Conservation (phyloP, 2,797 vertebrate genomes). For the Toxotes lorentzi region DNA sequence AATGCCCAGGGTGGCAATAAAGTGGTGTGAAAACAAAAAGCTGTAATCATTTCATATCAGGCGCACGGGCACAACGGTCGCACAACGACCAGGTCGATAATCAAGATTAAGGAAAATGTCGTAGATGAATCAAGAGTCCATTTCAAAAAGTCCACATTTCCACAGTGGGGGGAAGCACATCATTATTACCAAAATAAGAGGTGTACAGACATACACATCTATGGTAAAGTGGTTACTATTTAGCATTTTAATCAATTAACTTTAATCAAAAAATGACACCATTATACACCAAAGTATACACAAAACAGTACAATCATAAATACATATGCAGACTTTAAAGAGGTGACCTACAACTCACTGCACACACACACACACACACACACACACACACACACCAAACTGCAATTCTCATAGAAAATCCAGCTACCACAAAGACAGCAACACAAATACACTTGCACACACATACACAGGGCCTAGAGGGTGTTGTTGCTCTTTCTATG, state of each 20-base stretch:
- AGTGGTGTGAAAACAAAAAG: slow-evolving; percentile 54
- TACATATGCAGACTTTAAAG: slow-evolving; percentile 6
- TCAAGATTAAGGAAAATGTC: slow-evolving; percentile 56
- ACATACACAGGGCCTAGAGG: slow-evolving; percentile 38
- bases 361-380: neutral
- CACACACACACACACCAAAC: neutral
- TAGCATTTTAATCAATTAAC: slow-evolving; percentile 25
- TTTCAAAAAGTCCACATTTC: slow-evolving; percentile 3
- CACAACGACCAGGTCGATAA: slow-evolving; percentile 39
- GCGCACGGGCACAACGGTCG: slow-evolving; percentile 7
- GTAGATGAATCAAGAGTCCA: neutral
- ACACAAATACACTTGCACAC: slow-evolving; percentile 14
- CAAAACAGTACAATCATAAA: neutral
- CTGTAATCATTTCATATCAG: slow-evolving; percentile 62
- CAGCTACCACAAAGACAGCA: slow-evolving; percentile 18
- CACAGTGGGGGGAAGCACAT: neutral
- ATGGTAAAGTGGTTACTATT: slow-evolving; percentile 2
- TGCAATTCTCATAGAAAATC: slow-evolving; percentile 30
- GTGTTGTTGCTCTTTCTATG: slow-evolving; percentile 72
- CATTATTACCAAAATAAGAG: slow-evolving; percentile 7
- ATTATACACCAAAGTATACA: neutral
- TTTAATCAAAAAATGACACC: slow-evolving; percentile 4
- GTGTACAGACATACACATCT: slow-evolving; percentile 8
- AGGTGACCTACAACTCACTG: slow-evolving; percentile 9
- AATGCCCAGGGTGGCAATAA: slow-evolving; percentile 59